Evolutionary conservation across 2,888 invertebrate genomes (phyloP).

Genomic region (Dyspetes luteomarginatus): DNA sequence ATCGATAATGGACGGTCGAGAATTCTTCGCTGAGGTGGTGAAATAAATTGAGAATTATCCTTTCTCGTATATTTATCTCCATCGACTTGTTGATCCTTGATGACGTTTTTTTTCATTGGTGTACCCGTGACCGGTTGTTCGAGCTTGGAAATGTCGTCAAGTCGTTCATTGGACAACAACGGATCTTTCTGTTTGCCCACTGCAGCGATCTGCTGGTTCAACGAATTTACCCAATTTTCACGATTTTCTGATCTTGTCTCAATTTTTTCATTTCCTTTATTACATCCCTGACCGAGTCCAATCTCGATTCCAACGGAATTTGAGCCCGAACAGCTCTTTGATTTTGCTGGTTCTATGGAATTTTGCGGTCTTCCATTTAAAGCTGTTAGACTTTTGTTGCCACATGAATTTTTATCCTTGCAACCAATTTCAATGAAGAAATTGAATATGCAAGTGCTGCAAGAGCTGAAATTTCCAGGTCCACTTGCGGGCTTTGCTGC

Average conservation of each 20-base stretch:
- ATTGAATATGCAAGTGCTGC: constrained; percentile 70
- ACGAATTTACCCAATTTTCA: constrained; percentile 11
- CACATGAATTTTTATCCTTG: constrained; percentile 61
- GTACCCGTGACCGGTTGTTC: constrained; percentile 7
- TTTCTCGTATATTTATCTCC: constrained; percentile 24
- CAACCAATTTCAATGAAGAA: constrained; percentile 68
- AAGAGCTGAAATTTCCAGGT: constrained; percentile 46
- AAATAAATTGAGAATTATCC: neutral
- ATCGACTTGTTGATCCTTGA: constrained; percentile 5
- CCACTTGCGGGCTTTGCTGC: neutral
- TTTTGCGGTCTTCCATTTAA: neutral
- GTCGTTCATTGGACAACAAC: neutral
- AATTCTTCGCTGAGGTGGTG: neutral
- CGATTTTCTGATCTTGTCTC: neutral
- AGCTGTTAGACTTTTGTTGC: constrained; percentile 18
- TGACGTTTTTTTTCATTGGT: neutral
- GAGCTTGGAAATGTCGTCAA: neutral
- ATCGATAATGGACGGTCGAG: neutral
- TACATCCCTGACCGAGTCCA: constrained; percentile 34
- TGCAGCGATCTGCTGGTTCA: neutral
- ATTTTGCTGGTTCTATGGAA: neutral
- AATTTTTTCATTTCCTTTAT: constrained; percentile 9
- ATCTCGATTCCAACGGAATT: constrained; percentile 46
- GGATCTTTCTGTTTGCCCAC: neutral
- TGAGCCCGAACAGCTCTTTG: constrained; percentile 5